Evolutionary conservation across 2,113 vertebrate species (phyloP).

Genomic region (Ifrita kowaldi): DNA sequence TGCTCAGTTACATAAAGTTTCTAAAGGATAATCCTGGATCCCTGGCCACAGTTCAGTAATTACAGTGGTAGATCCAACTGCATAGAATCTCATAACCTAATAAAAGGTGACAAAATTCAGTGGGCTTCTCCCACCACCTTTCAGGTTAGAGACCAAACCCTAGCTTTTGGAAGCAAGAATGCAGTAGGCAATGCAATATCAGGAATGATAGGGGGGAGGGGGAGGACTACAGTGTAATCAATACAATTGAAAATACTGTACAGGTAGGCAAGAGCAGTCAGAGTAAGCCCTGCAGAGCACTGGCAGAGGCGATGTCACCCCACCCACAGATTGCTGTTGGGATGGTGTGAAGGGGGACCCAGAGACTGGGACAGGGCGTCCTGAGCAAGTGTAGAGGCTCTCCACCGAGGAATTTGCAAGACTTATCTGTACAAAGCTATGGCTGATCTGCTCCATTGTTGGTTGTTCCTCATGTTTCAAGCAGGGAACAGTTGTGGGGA

Average conservation of each 20-base stretch:
- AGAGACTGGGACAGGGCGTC: background rate
- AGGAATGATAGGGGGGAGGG: background rate
- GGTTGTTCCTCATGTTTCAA: background rate
- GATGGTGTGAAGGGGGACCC: accelerated
- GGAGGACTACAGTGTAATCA: background rate
- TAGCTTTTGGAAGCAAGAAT: background rate
- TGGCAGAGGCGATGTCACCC: background rate
- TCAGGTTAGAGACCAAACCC: background rate
- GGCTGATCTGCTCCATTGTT: background rate
- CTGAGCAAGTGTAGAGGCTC: background rate
- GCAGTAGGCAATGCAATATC: background rate
- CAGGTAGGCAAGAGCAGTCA: background rate
- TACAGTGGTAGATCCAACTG: background rate
- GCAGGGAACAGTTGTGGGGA: background rate
- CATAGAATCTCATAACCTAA: background rate
- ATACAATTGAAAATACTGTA: background rate
- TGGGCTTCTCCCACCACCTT: background rate
- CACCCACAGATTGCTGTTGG: background rate
- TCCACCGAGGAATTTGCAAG: background rate
- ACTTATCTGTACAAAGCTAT: background rate
- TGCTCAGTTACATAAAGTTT: background rate
- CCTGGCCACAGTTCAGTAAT: background rate
- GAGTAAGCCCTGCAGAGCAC: background rate
- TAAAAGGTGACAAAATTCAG: background rate
- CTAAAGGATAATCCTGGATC: background rate